These are phyloP conservation scores for Aurelia coerulea DNA, from an alignment of 30 jellyfish, hydroid and myxozoan genomes.

Conservation along the genomic window DNA sequence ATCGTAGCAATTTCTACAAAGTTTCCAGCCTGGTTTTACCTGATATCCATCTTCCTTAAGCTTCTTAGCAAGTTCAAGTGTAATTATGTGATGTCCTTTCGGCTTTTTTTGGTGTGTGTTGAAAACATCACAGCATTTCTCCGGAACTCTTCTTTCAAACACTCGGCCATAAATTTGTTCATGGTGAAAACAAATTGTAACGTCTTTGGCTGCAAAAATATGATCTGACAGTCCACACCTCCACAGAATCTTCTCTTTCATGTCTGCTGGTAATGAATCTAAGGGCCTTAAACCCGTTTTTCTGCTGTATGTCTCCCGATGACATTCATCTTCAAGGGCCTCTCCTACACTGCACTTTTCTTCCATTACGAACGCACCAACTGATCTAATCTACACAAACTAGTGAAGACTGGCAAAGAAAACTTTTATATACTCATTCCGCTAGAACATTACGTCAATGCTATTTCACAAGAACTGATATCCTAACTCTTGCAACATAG, in stretches of 20 bases:
- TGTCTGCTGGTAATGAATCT: neutral
- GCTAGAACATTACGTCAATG: too few relatives aligned
- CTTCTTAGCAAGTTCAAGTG: constrained; percentile 12
- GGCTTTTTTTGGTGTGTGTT: neutral
- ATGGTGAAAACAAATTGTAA: neutral
- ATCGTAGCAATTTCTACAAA: constrained; percentile 5
- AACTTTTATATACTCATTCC: too few relatives aligned
- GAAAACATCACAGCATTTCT: constrained; percentile 18
- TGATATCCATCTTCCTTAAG: neutral
- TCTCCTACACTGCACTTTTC: neutral
- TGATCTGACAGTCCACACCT: constrained; percentile 6
- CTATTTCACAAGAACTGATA: too few relatives aligned
- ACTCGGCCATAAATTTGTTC: neutral
- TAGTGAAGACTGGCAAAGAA: too few relatives aligned
- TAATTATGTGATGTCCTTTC: neutral
- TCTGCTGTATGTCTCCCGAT: constrained; percentile 6
- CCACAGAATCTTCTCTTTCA: neutral
- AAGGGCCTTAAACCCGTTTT: neutral
- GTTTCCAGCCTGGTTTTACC: constrained; percentile 23
- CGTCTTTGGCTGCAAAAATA: neutral
- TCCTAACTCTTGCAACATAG: too few relatives aligned
- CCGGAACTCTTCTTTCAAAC: neutral
- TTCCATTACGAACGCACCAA: too few relatives aligned
- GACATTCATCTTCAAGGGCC: neutral
- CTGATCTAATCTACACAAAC: too few relatives aligned